Evolutionary conservation across 1,140 invertebrate genomes (phyloP).

Genomic region (Trialeurodes vaporariorum): DNA sequence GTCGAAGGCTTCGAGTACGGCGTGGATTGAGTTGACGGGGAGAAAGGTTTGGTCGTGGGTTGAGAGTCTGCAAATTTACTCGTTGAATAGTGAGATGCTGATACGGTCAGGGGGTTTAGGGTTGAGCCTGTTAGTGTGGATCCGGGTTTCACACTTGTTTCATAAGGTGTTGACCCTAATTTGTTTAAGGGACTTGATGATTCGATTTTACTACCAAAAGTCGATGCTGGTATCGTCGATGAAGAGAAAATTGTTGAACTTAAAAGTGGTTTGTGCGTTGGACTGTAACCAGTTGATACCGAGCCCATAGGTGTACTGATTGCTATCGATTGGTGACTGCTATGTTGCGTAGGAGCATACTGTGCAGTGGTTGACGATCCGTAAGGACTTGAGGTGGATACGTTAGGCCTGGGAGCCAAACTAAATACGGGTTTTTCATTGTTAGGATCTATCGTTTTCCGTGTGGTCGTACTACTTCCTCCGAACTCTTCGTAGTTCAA

Average conservation of each 20-base stretch:
- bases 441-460: slow-evolving; percentile 4
- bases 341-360: slow-evolving; percentile 12
- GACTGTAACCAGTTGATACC: slow-evolving; percentile 2
- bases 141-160: slow-evolving; percentile 9
- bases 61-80: slow-evolving; percentile 1
- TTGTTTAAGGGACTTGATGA: slow-evolving; percentile 1
- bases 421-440: slow-evolving; percentile 4
- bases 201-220: slow-evolving; percentile 4
- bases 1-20: slow-evolving; percentile 7
- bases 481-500: slow-evolving; percentile 18
- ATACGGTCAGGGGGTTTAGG: slow-evolving; percentile 13
- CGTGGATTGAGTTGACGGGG: too few relatives aligned
- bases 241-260: neutral
- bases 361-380: slow-evolving; percentile 7
- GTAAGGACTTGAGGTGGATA: slow-evolving; percentile 12
- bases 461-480: slow-evolving; percentile 4
- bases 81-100: neutral
- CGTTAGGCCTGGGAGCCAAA: neutral
- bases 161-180: neutral
- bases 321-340: neutral
- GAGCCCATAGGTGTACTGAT: slow-evolving; percentile 13
- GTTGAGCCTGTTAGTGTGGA: slow-evolving; percentile 4
- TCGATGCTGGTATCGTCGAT: neutral
- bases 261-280: slow-evolving; percentile 1
- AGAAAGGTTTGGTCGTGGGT: neutral